Evolutionary conservation across 1,140 invertebrate species (phyloP).

Genomic region (Chlorops oryzae): DNA sequence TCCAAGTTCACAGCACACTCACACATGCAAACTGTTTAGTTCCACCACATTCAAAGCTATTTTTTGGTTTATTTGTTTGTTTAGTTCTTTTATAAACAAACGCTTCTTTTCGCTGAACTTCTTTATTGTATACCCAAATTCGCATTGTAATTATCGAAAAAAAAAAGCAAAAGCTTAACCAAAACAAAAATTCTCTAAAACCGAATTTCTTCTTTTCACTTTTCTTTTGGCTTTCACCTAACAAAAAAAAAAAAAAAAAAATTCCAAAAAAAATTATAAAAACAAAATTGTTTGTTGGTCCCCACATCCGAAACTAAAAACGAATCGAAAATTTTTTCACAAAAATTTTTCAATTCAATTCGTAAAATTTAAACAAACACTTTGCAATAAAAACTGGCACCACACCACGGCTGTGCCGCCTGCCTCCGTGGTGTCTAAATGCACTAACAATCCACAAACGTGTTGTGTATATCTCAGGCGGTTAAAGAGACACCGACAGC

Average conservation of each 20-base stretch:
- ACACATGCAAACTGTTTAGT: no score
- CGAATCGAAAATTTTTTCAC: constrained; percentile 15
- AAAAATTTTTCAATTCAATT: constrained; percentile 18
- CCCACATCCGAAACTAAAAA: constrained; percentile 5
- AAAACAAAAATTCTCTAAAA: constrained; percentile 35
- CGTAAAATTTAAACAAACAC: constrained; percentile 21
- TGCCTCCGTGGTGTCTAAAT: no score
- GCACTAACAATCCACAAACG: no score
- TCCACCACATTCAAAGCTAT: no score
- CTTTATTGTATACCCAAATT: no score
- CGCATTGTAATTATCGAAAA: no score
- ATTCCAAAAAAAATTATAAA: not conserved
- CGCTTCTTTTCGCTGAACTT: no score
- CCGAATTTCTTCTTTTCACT: constrained; percentile 37
- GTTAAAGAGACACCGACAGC: constrained; percentile 49
- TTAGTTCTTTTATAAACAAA: no score
- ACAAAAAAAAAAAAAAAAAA: constrained; percentile 17
- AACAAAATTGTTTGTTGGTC: constrained; percentile 9
- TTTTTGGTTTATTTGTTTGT: no score
- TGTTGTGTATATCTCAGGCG: constrained; percentile 45
- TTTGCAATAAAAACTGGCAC: constrained; percentile 12
- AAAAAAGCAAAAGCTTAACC: not conserved
- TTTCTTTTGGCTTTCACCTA: constrained; percentile 43
- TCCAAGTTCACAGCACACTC: no score
- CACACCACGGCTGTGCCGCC: no score